Percentiles rank a stretch among this genome's conserved stretches.
Evolutionary conservation across 2,888 invertebrate species (phyloP).

Genomic region (Sceliomorpha sp.): DNA sequence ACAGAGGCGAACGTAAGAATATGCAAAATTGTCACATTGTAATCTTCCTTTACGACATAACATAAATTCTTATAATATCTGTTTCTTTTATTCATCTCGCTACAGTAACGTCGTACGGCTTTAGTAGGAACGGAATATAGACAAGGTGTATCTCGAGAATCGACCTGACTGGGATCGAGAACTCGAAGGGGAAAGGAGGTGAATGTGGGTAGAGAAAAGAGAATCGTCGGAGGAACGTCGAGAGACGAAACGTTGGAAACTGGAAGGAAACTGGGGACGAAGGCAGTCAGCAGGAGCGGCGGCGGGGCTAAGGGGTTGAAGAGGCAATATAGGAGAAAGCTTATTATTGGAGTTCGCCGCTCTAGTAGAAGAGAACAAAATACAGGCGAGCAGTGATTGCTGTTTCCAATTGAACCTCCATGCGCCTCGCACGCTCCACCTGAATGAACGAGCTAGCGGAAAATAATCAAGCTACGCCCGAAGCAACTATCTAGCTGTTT

Average conservation of each 20-base stretch:
- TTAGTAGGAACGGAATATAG: conserved; percentile 51
- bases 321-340: conserved; percentile 81
- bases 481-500: conserved; percentile 73
- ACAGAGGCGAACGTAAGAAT: too few relatives aligned
- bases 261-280: conserved; percentile 67
- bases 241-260: conserved; percentile 70
- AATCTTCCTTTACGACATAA: too few relatives aligned
- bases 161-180: conserved; percentile 50
- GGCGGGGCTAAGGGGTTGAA: conserved; percentile 68
- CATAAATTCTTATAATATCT: too few relatives aligned
- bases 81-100: conserved; percentile 46
- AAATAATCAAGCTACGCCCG: conserved; percentile 80
- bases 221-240: conserved; percentile 68
- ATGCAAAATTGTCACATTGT: too few relatives aligned
- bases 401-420: conserved; percentile 80
- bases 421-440: conserved; percentile 76
- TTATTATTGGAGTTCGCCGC: conserved; percentile 80
- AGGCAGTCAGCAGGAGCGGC: conserved; percentile 55
- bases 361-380: conserved; percentile 77
- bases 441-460: conserved; percentile 80
- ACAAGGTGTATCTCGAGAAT: conserved; percentile 58
- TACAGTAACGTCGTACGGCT: conserved; percentile 38
- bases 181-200: conserved; percentile 17
- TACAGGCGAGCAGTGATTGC: conserved; percentile 80
- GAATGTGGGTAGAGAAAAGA: conserved; percentile 51